Evolutionary conservation across 2,888 invertebrate species (phyloP).

Genomic region (Metallyticus violacea): DNA sequence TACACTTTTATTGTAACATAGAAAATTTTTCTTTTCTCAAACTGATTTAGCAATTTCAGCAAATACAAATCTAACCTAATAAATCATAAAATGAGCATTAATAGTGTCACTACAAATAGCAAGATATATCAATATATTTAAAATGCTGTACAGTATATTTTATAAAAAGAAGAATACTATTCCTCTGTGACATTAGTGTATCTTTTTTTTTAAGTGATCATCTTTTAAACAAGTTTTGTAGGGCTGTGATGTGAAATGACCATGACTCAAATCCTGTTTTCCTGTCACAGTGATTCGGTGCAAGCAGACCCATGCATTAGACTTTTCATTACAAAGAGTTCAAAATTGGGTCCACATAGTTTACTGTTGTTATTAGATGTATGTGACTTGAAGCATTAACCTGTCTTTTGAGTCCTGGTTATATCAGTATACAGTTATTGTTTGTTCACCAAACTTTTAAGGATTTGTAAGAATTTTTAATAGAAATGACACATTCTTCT

Average conservation of each 20-base stretch:
- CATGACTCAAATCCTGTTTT: background rate
- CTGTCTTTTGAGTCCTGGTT: background rate
- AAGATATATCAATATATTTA: background rate
- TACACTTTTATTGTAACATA: background rate
- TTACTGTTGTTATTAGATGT: background rate
- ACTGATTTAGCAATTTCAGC: background rate
- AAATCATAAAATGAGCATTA: background rate
- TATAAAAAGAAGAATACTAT: background rate
- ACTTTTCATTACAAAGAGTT: background rate
- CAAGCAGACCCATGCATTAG: background rate
- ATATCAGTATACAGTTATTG: background rate
- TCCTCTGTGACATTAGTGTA: background rate
- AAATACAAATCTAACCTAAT: background rate
- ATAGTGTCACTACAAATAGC: background rate
- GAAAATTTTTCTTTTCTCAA: background rate
- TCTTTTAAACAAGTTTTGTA: constrained; percentile 1
- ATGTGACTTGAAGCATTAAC: background rate
- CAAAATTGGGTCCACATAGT: background rate
- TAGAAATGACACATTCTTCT: background rate
- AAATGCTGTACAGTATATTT: background rate
- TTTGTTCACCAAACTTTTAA: background rate
- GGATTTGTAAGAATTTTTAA: background rate
- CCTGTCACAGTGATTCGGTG: background rate
- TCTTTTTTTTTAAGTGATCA: background rate
- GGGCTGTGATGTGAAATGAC: constrained; percentile 12